Conservation (phyloP, 2,888 invertebrate genomes). For the Athalia circularis region DNA sequence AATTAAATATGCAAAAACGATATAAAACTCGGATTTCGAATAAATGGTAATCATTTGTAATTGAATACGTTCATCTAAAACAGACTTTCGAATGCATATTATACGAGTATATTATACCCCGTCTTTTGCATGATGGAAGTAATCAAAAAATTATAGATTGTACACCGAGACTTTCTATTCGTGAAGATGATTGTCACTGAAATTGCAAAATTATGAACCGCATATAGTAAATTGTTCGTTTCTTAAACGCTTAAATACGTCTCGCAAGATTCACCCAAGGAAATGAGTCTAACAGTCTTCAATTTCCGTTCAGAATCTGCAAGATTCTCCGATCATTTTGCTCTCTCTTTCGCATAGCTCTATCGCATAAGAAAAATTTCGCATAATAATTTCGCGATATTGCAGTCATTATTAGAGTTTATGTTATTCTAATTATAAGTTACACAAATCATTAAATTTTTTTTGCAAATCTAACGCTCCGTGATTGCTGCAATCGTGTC, state of each 20-base stretch:
- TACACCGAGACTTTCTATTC: conserved; percentile 31
- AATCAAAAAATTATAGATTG: conserved; percentile 18
- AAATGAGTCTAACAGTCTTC: neutral
- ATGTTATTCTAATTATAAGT: too few species aligned
- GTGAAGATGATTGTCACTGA: conserved; percentile 6
- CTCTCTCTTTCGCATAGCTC: neutral
- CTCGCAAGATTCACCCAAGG: neutral
- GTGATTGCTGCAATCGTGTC: too few species aligned
- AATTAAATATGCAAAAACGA: too few species aligned
- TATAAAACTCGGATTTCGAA: too few species aligned
- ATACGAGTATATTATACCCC: conserved; percentile 1
- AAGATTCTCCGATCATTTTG: neutral
- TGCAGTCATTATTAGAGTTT: too few species aligned
- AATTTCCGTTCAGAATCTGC: neutral
- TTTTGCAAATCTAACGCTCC: too few species aligned
- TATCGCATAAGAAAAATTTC: too few species aligned
- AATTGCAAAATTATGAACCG: neutral
- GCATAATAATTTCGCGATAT: too few species aligned
- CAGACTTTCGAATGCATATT: neutral
- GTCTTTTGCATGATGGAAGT: conserved; percentile 1
- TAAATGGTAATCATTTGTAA: too few species aligned
- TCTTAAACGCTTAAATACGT: neutral
- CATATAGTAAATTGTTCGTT: conserved; percentile 3
- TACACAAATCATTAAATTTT: too few species aligned
- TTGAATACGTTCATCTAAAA: too few species aligned